Evolutionary conservation across 2,113 vertebrate genomes (phyloP).

Genomic region (Rhinopomastus cyanomelas): DNA sequence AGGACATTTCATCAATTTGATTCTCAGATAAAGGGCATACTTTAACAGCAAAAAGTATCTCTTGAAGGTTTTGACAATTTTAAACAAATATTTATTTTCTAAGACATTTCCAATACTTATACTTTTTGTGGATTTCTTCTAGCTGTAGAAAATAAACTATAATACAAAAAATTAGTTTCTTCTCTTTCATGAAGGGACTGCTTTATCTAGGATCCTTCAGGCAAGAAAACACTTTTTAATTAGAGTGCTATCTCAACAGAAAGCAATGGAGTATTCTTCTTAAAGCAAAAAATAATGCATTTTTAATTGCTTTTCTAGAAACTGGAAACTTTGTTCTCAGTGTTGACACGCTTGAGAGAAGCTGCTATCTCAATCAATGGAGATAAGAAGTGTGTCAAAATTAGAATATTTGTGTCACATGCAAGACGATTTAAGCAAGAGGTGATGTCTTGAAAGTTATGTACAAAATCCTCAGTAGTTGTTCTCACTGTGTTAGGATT

Average conservation of each 20-base stretch:
- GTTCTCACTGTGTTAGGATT: background rate
- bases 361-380: background rate
- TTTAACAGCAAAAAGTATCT: background rate
- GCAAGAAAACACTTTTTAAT: background rate
- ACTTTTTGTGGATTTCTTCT: background rate
- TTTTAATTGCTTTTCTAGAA: background rate
- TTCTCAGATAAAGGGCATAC: background rate
- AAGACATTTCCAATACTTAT: background rate
- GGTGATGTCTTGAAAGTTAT: background rate
- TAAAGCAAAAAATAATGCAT: background rate
- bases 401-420: background rate
- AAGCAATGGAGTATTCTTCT: background rate
- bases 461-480: background rate
- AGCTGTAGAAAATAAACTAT: background rate
- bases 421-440: background rate
- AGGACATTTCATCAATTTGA: background rate
- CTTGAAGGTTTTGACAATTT: background rate
- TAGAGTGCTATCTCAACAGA: background rate
- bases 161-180: background rate
- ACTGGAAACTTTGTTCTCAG: background rate
- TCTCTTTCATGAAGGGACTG: background rate
- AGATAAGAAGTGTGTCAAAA: background rate
- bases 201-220: background rate
- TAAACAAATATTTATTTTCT: background rate
- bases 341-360: background rate